Base-by-base conservation (phyloP, 2,888 invertebrate species). In the Hydrotaea cyrtoneurina region DNA sequence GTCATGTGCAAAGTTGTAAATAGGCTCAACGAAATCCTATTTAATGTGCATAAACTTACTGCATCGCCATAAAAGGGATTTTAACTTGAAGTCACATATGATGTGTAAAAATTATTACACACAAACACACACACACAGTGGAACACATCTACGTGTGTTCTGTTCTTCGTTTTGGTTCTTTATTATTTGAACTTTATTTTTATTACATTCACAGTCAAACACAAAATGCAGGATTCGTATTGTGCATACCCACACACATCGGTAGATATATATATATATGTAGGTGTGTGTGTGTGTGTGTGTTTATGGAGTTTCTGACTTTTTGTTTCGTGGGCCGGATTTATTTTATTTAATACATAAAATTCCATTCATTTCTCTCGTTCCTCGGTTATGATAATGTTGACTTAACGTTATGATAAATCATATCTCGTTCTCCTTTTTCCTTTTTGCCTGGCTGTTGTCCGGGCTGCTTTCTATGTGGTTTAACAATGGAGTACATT, bases 1-100 rank as follows among this genome's bases (percentile, higher is more conserved):
- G 83, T 83, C 84, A 84, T 84, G 84, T 84, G 84, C 84, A 84
- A 81, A 84, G 84, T 84, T 84, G 84, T 84, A 84, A 84, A 84
- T 81, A 81, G 84, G 84, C 84, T 84, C 84, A 84, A 84, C 81
- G 81, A 84, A 84, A 84, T 84, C 84, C 84, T 84, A 76, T 84
- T 84, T 84, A 84, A 81, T 84, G 84, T 81, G 84, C 80, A 84
- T 79, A 84, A 84, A 84, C 84, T 84, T 84, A 84, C 81, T 84
- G 84, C 84, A 84, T 76, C 76, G 84, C 84, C 78, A 84, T 84
- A 84, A 84, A 81, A 76, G 81, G 84, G 84, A 84, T 81, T 84
- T 84, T 73, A 84, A 81, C 81, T 84, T 81, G 78, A 84, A 84
- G 84, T 84, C 81, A 84, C 84, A 84, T 81, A 80, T 84, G 84